Evolutionary conservation across 2,113 vertebrate species (phyloP).

Genomic region (Gulo gulo): DNA sequence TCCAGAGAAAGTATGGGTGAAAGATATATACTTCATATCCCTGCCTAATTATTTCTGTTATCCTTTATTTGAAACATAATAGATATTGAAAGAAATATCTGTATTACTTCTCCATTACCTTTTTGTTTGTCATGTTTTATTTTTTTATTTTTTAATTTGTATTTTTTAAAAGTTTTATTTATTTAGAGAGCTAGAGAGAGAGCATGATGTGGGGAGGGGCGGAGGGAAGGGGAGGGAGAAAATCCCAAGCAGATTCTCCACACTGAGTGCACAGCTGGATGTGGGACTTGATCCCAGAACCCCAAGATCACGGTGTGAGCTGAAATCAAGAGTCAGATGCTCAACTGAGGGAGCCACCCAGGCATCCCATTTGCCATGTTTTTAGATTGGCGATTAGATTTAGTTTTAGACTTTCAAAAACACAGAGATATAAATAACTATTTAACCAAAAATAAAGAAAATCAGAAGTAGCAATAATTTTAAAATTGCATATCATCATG

Average conservation of each 20-base stretch:
- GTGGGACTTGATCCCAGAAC: neutral
- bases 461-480: neutral
- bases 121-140: neutral
- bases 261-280: neutral
- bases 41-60: neutral
- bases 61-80: neutral
- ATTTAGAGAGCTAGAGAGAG: neutral
- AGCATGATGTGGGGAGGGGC: neutral
- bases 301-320: neutral
- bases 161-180: neutral
- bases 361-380: neutral
- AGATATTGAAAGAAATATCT: neutral
- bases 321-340: neutral
- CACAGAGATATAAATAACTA: neutral
- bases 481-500: neutral
- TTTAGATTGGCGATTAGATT: neutral
- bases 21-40: neutral
- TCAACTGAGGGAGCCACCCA: neutral
- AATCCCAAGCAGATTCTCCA: neutral
- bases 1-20: neutral
- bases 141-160: neutral
- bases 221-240: neutral
- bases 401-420: neutral
- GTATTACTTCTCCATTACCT: neutral
- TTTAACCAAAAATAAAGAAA: neutral